Conservation (phyloP, 1,140 invertebrate species). For the Drosophila novamexicana region DNA sequence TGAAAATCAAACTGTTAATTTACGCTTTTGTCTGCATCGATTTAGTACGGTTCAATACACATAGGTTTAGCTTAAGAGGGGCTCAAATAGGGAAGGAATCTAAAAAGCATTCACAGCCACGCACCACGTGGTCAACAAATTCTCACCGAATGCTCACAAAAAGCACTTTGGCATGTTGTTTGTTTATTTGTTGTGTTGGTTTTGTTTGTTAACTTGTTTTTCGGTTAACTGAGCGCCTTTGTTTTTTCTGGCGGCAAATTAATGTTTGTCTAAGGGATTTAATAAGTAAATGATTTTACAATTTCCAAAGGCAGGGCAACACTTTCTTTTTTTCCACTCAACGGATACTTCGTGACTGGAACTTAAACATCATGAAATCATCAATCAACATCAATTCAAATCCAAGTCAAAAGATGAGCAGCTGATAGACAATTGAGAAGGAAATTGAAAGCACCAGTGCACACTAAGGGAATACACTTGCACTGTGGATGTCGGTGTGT, state of each 20-base stretch:
- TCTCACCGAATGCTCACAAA: constrained; percentile 31
- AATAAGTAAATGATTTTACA: constrained; percentile 80
- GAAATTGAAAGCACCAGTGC: constrained; percentile 35
- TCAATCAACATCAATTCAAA: constrained; percentile 57
- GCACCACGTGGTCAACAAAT: constrained; percentile 37
- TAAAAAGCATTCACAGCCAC: constrained; percentile 8
- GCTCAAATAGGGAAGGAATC: constrained; percentile 3
- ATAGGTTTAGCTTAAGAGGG: constrained; percentile 18
- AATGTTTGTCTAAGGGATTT: constrained; percentile 79
- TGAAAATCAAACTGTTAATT: constrained; percentile 82
- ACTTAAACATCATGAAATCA: constrained; percentile 31
- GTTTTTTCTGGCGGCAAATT: constrained; percentile 71
- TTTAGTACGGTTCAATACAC: constrained; percentile 27
- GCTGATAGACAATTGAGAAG: constrained; percentile 41
- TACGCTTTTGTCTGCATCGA: constrained; percentile 75
- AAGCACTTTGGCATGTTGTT: constrained; percentile 64
- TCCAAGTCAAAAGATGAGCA: constrained; percentile 52
- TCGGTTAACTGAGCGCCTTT: constrained; percentile 64
- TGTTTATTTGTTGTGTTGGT: constrained; percentile 56
- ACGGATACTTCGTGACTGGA: no score
- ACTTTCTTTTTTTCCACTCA: constrained; percentile 7
- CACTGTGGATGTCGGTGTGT: background rate
- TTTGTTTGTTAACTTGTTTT: constrained; percentile 48
- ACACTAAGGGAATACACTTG: background rate
- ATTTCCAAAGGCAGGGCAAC: constrained; percentile 39